These are phyloP conservation scores for Amphipoea oculea DNA, from an alignment of 2,888 invertebrate species.

Conservation along the genomic window DNA sequence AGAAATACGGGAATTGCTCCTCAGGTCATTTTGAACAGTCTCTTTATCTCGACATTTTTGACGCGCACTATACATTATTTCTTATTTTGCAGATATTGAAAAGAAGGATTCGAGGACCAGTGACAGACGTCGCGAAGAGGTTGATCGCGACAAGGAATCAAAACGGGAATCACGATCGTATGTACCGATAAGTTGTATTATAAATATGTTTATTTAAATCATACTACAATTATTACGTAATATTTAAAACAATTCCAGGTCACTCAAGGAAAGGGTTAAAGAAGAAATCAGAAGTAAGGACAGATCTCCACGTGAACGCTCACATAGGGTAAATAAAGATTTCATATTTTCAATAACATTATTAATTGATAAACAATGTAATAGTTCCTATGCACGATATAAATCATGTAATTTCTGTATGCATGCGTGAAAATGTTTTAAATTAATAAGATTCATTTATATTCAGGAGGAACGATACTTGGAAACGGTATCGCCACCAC, in stretches of 20 bases:
- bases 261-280: slow-evolving; percentile 91
- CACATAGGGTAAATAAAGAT: slow-evolving; percentile 80
- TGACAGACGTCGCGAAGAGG: slow-evolving; percentile 84
- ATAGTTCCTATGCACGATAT: neutral
- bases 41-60: neutral
- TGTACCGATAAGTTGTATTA: slow-evolving; percentile 58
- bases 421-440: neutral
- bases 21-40: neutral
- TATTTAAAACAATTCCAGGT: slow-evolving; percentile 65
- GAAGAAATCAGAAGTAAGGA: slow-evolving; percentile 91
- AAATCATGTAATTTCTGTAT: neutral
- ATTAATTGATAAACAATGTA: too few species aligned
- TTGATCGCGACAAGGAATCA: slow-evolving; percentile 84
- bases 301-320: slow-evolving; percentile 88
- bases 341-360: neutral
- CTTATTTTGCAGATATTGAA: slow-evolving; percentile 76
- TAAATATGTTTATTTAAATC: neutral
- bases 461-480: slow-evolving; percentile 87
- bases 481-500: slow-evolving; percentile 87
- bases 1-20: neutral
- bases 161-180: slow-evolving; percentile 87
- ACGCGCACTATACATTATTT: neutral
- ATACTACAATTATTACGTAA: neutral
- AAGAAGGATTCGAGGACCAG: slow-evolving; percentile 82
- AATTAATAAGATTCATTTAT: slow-evolving; percentile 25